Base-by-base conservation (phyloP, 1,140 invertebrate species). In the Megathymus violae region DNA sequence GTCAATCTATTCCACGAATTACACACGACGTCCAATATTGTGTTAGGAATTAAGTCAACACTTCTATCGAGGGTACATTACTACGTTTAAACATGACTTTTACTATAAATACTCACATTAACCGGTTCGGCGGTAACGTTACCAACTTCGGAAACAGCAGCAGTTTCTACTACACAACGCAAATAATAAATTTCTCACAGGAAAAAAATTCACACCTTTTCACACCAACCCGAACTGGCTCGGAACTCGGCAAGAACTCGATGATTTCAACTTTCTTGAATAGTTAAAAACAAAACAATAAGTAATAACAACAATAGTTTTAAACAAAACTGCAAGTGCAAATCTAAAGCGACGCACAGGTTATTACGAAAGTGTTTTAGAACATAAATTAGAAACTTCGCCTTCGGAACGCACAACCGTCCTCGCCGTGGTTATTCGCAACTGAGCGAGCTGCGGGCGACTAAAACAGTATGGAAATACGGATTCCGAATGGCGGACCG, bases 101-200 rank as follows among this genome's bases (percentile, higher is more conserved):
- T 46, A 47, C 17, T 44, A 54, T 31, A 64, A n/a, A 43, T 64
- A 51, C 62, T 64, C 41, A 64, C 62, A n/a, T n/a, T 17, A 65
- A 65, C 63, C 63, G 63, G 63, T 65, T 38, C 36, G 19, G 34
- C 38, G 13, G 38, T 48, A 43, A 51, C 44, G 31, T 25, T n/a
- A n/a, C n/a, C n/a, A 51, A 44, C 22, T 60, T 46, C 48, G 36
- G 51, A 65, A 65, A 59, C 63, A 19, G n/a, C n/a, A 27, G 19
- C 40, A 64, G 52, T 65, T 65, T 65, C 54, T 65, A 65, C 51
- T 54, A 64, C 62, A 43, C 17, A 47, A 50, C 27, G 47, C n/a
- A n/a, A n/a, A 16, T 59, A 64, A 56, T 34, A 40, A 62, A 64
- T 59, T 59, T 58, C 46, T 34, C 54, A 59, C 44, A 47, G 15